Base-by-base conservation (phyloP, 2,797 vertebrate genomes). In the Onychomys arenicola region DNA sequence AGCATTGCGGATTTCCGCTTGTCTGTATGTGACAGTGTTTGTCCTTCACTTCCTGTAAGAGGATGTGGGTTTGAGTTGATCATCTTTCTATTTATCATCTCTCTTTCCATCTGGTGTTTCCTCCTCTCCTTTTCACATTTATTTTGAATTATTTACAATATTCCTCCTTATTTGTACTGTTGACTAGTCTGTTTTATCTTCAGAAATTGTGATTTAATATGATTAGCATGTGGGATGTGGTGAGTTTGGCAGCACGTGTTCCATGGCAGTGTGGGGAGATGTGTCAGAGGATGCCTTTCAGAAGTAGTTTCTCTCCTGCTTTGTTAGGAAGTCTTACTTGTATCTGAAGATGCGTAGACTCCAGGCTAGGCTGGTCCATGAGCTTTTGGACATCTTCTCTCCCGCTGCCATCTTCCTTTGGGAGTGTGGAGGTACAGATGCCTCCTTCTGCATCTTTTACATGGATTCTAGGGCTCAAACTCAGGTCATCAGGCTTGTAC, bases 91-190 rank as follows among this genome's bases (percentile, higher is more conserved):
- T 40, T 95, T 92, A 27, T 73, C 83, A 84, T 63, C 37, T 55
- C 29, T 40, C 46, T 90, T 83, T 25, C 61, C 4, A 34, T 78
- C 1, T 88, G 75, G 52, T 92, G 10, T 76, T 88, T 94, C 59
- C 37, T 16, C 0, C 1, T 52, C 46, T 65, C 8, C 40, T 75
- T 82, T 95, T 61, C 32, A 2, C 17, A 2, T 9, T 83, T 83
- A 29, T 78, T 93, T 90, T 29, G 49, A 17, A 69, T 89, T 91
- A 65, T 73, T 91, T 89, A 93, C 17, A 71, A 46, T 49, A 21
- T 82, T 65, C 29, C 4, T 6, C 86, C 77, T 86, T 91, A 46
- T 77, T 6, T 82, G 27, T 49, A 49, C 55, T 75, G 2, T 84
- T 69, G 32, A n/a, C 6, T 88, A 76, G 14, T 67, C 17, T 67